Evolutionary conservation across 64 coral and sea anemone genomes (phyloP), one percentile per base, ranked within the genome.

Genomic region (Pachyseris speciosa): DNA sequence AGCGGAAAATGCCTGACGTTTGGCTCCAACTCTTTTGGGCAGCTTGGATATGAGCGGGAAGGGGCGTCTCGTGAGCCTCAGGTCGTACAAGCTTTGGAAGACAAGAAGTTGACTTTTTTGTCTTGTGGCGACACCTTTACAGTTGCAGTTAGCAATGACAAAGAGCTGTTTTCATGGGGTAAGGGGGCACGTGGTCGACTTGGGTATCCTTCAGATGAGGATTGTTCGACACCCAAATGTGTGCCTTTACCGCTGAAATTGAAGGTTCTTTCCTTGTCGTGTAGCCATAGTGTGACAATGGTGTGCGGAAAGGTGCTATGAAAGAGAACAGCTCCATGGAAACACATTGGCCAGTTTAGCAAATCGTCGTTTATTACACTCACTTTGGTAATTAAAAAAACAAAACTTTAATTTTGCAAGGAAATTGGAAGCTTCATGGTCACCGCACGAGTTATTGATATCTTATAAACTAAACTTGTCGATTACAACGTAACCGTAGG

Each of bases 21-120:
- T 72, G 96, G 96, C 25, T 98, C 96, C 51, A 98, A 98, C 58
- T 98, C 96, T 37, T 98, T 98, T 88, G 96, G 96, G 36, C 92
- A 98, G 72, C 96, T 98, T 26, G 96, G 96, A 28, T 98, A 94
- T 32, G 86, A 83, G 51, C 83, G 93, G 0, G 71, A 69, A 26
- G 93, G 45, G 37, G 10, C 65, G 12, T 67, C 60, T 7, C 79
- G 83, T 9, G 29, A 91, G 24, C 96, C 96, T 13, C 89, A 57
- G 44, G 47, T 92, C 10, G 93, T 98, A 9, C 48, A 94, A 69
- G 75, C 79, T 36, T 90, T 94, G 41, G 41, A 88, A 44, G 78
- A 92, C 51, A 67, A 92, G 34, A 63, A 58, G 36, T 33, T 94
- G 5, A 75, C 69, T 5, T 88, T 87, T 19, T 44, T 98, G 38